Base-by-base conservation (phyloP, 2,797 vertebrate genomes). In the Cossypha caffra region DNA sequence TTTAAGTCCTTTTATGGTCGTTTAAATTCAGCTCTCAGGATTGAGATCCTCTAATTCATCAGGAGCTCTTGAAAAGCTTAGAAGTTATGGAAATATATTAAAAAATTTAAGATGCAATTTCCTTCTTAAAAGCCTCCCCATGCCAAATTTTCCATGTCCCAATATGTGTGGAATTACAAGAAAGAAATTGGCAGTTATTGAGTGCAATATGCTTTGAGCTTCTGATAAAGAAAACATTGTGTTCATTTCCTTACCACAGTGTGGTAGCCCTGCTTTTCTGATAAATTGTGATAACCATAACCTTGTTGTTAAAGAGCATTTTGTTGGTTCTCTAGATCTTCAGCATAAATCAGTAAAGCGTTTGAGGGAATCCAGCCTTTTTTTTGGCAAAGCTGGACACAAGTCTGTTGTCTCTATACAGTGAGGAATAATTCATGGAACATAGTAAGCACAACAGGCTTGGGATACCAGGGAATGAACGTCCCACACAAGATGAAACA, bases 1-100 rank as follows among this genome's bases (percentile, higher is more conserved):
- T 95, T 92, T 93, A 96, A 96, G 91, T 90, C 96, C 94, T 96
- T 96, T 96, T 97, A 97, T 96, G 95, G 95, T 93, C 1, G 7
- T 93, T 96, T 91, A 94, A 96, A 88, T 84, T 91, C 87, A 94
- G 43, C 37, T 93, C 83, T 78, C 66, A 76, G 42, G 45, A 93
- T 16, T 67, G 79, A 86, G 78, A 71, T 92, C 55, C 80, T 90
- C 88, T 94, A 95, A 92, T 93, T 93, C 58, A 91, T 94, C 82
- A 86, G 72, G 47, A 92, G 88, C 57, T 89, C 69, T 84, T 91
- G 73, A 94, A 95, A 93, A 93, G 37, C 77, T 84, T 93, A 35
- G 55, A 96, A 88, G 73, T 81, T 93, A 76, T 29, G 43, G 82
- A 96, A 95, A 91, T 73, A 78, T 38, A 90, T 91, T 88, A 78